Base-by-base conservation (phyloP, 2,888 invertebrate species). In the Drosophila seclusa region DNA sequence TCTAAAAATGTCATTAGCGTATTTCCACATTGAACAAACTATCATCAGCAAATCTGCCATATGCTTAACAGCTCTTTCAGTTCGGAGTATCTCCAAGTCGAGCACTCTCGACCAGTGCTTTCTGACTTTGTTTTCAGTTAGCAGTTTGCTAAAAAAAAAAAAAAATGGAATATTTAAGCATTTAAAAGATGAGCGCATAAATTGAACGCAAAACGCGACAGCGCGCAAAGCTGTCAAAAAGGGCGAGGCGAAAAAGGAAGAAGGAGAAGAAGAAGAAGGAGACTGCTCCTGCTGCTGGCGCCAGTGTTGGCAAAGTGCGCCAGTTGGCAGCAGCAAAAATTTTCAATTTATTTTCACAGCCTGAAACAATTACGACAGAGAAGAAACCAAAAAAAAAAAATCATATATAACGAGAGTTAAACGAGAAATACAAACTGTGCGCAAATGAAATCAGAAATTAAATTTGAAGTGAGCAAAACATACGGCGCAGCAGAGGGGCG, bases 321-420 rank as follows among this genome's bases (percentile, higher is more conserved):
- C 83, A 87, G 85, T 83, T 84, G 86, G 87, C 88, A 78, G 34
- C 55, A 55, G 36, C 36, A 36, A 45, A 50, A 78, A 79, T 72
- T 87, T 88, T 89, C 86, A 89, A 86, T 86, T 86, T 86, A 89
- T 89, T 86, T 88, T 88, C 86, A 84, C 86, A 88, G 89, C 78
- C 86, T 89, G 87, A 82, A 86, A 89, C 86, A 86, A 86, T 88
- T 86, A 89, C 78, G 76, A 52, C 29, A 54, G 50, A 29, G 13
- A 21, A 7, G 13, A 34, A 8, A 16, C 0, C 34, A 29, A 40
- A 68, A 54, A 68, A 55, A 55, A 50, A 75, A 54, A 32, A 63
- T 31, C 31, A 10, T 29, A 57, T 2, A 29, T 21, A 76, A 68
- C 21, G 34, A 24, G 34, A 53, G 18, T 38, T 69, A 69, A 64